Conservation (phyloP, 2,113 vertebrate species). For the Cyprinodon tularosa region DNA sequence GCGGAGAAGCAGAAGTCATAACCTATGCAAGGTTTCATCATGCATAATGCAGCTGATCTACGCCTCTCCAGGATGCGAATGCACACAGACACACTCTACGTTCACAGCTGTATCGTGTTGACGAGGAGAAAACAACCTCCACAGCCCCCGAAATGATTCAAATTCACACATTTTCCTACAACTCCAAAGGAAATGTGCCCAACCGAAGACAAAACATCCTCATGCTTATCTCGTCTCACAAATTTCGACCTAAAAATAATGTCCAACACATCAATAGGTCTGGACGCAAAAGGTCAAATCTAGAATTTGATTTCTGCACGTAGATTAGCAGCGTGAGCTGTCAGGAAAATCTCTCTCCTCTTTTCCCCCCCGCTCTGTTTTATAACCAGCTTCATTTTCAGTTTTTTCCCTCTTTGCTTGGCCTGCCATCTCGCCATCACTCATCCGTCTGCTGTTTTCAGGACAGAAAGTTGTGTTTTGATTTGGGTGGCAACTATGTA, state of each 20-base stretch:
- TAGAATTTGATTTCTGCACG: neutral
- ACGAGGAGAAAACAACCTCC: slow-evolving; percentile 67
- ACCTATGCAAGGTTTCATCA: slow-evolving; percentile 80
- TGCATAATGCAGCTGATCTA: slow-evolving; percentile 80
- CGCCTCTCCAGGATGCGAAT: slow-evolving; percentile 64
- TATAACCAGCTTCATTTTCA: slow-evolving; percentile 44
- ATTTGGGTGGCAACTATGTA: slow-evolving; percentile 6
- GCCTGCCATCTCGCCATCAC: slow-evolving; percentile 31
- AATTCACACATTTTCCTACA: slow-evolving; percentile 44
- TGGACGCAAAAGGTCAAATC: slow-evolving; percentile 19
- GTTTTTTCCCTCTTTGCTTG: slow-evolving; percentile 8
- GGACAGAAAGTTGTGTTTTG: slow-evolving; percentile 48
- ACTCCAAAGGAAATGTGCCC: slow-evolving; percentile 30
- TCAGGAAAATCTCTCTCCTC: slow-evolving; percentile 7
- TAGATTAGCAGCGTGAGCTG: slow-evolving; percentile 12
- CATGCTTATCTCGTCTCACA: neutral
- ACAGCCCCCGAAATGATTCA: slow-evolving; percentile 41
- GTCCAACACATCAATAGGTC: neutral
- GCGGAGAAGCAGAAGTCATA: slow-evolving; percentile 73
- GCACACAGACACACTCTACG: slow-evolving; percentile 23
- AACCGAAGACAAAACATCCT: slow-evolving; percentile 18
- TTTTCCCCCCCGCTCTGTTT: slow-evolving; percentile 17
- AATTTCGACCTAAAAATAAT: neutral
- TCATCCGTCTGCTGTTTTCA: slow-evolving; percentile 42
- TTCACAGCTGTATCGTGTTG: slow-evolving; percentile 60